These are phyloP conservation scores for Oenanthe oenanthe DNA, from an alignment of 2,113 vertebrate species.

Conservation along the genomic window DNA sequence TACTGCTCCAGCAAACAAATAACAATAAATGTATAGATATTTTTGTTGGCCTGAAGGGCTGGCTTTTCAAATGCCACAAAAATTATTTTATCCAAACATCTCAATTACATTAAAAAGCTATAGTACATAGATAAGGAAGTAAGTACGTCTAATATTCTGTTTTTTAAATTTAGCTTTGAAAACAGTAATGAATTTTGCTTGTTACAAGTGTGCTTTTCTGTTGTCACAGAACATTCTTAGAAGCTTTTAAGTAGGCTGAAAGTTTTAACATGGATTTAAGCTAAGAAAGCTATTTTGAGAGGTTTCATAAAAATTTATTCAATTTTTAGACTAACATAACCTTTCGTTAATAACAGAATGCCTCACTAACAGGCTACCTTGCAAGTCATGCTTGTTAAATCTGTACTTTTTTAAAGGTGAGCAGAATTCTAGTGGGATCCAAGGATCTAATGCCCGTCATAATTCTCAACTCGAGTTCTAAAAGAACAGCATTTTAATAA, in stretches of 20 bases:
- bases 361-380: neutral
- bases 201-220: neutral
- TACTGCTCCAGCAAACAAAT: neutral
- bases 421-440: neutral
- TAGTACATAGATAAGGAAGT: neutral
- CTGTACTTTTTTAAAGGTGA: neutral
- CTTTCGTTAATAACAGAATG: neutral
- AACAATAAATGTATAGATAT: neutral
- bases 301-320: neutral
- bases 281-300: neutral
- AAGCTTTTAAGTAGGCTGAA: neutral
- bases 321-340: neutral
- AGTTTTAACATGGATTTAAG: neutral
- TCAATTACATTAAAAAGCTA: neutral
- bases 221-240: neutral
- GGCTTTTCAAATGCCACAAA: neutral
- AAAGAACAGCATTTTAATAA: neutral
- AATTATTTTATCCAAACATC: neutral
- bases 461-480: neutral
- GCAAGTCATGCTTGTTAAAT: neutral
- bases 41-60: neutral
- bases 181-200: neutral
- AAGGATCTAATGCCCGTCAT: neutral
- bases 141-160: neutral
- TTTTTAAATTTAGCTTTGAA: neutral